Evolutionary conservation across 1,140 invertebrate genomes (phyloP).

Genomic region (Ditylenchus dipsaci): DNA sequence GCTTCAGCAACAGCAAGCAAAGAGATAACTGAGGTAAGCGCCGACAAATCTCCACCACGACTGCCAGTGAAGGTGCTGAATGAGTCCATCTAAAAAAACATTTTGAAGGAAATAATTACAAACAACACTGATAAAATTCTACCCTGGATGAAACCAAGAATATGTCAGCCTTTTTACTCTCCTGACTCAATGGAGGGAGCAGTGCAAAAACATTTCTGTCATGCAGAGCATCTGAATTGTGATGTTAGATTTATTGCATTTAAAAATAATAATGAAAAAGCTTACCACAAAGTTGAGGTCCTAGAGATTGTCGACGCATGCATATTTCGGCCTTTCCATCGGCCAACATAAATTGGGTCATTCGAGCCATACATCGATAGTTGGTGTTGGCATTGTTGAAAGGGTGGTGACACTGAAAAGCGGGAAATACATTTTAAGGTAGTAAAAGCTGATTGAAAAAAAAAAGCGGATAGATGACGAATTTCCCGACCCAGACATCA

Average conservation of each 20-base stretch:
- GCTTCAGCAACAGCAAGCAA: slow-evolving; percentile 42
- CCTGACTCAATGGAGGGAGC: slow-evolving; percentile 34
- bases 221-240: slow-evolving; percentile 33
- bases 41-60: slow-evolving; percentile 41
- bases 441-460: no score
- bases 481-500: neutral
- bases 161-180: slow-evolving; percentile 12
- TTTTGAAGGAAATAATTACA: slow-evolving; percentile 8
- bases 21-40: slow-evolving; percentile 41
- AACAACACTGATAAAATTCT: slow-evolving; percentile 15
- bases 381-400: slow-evolving; percentile 24
- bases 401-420: slow-evolving; percentile 20
- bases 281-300: slow-evolving; percentile 14
- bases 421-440: neutral
- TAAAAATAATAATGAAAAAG: neutral
- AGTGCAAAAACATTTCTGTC: slow-evolving; percentile 38
- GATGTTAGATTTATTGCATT: neutral
- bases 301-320: slow-evolving; percentile 11
- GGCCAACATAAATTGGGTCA: slow-evolving; percentile 39
- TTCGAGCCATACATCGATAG: slow-evolving; percentile 26
- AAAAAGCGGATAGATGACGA: neutral
- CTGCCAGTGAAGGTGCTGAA: slow-evolving; percentile 39
- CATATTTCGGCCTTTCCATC: slow-evolving; percentile 45
- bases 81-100: slow-evolving; percentile 44
- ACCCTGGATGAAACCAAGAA: slow-evolving; percentile 28